Base-by-base conservation (phyloP, 2,113 vertebrate species). In the Nestor notabilis region DNA sequence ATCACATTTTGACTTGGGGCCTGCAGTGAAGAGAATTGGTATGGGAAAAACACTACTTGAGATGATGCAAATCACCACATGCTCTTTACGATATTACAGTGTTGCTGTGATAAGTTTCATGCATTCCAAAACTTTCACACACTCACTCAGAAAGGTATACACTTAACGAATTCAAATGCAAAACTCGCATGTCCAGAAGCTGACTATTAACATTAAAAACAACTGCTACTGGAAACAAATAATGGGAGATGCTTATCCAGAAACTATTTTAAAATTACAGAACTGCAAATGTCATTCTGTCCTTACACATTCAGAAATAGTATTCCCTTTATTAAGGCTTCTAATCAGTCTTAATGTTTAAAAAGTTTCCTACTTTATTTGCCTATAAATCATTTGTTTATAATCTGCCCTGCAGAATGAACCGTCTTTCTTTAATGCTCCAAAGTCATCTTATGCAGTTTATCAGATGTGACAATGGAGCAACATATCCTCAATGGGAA, bases 241-340 rank as follows among this genome's bases (percentile, higher is more conserved):
- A 21, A 70, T 31, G 7, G 43, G 27, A 89, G 43, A 94, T 24
- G 33, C 35, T 94, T 60, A 74, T n/a, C 72, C 47, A 89, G 64
- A 75, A 70, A 71, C 33, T 60, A 47, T 47, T 75, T 43, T 63
- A 35, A 89, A 95, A 61, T 80, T 78, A 75, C 27, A 78, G 43
- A 91, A 75, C 56, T 60, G 35, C 23, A 75, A 68, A 53, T 43
- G 23, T 70, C 68, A 87, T 13, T 49, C 15, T 44, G n/a, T 27
- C 23, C 50, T 92, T 89, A 47, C 0, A 0, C 50, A 91, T 55
- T 58, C 52, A 68, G n/a, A 90, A 80, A 18, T 5, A 69, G 9
- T 58, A 50, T 60, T 91, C 86, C 64, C 87, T 92, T 87, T 84
- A 81, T 83, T 95, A 83, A 77, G 41, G 66, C 21, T 90, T 49